A percentile compares a stretch with the other conserved stretches of the same genome.
These are phyloP conservation scores for Volucella zonaria DNA, from an alignment of 2,888 invertebrate genomes.

Conservation along the genomic window DNA sequence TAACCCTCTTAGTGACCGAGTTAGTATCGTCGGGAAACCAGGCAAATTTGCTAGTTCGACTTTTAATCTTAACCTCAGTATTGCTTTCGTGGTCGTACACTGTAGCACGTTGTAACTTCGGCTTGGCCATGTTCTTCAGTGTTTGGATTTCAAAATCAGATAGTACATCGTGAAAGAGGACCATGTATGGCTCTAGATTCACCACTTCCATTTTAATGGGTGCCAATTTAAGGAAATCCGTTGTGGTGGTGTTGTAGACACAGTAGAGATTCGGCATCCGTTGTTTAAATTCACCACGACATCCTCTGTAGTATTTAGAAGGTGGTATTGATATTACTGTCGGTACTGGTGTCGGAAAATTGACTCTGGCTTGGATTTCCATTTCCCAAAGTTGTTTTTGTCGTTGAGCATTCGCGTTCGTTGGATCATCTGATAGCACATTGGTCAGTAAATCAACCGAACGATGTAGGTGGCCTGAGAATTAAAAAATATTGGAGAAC, in stretches of 20 bases:
- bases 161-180: slow-evolving; percentile 79
- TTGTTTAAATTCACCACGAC: slow-evolving; percentile 77
- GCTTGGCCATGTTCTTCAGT: slow-evolving; percentile 76
- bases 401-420: slow-evolving; percentile 8
- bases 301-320: slow-evolving; percentile 71
- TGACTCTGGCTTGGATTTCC: slow-evolving; percentile 41
- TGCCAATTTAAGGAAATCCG: slow-evolving; percentile 77
- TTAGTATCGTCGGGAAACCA: slow-evolving; percentile 77
- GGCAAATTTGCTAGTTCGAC: slow-evolving; percentile 79
- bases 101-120: slow-evolving; percentile 77
- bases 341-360: background rate
- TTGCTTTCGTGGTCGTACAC: slow-evolving; percentile 74
- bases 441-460: too few species aligned
- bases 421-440: background rate
- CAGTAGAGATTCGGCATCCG: slow-evolving; percentile 75
- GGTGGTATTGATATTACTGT: slow-evolving; percentile 3
- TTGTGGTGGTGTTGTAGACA: slow-evolving; percentile 78
- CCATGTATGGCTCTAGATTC: slow-evolving; percentile 78
- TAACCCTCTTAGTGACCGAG: slow-evolving; percentile 74
- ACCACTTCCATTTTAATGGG: slow-evolving; percentile 80
- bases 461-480: too few species aligned
- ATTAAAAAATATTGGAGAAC: too few species aligned
- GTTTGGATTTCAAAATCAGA: slow-evolving; percentile 77
- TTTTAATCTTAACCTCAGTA: slow-evolving; percentile 66
- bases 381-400: slow-evolving; percentile 45